Base-by-base conservation (phyloP, 1,140 invertebrate genomes). In the Paracyclopina nana region DNA sequence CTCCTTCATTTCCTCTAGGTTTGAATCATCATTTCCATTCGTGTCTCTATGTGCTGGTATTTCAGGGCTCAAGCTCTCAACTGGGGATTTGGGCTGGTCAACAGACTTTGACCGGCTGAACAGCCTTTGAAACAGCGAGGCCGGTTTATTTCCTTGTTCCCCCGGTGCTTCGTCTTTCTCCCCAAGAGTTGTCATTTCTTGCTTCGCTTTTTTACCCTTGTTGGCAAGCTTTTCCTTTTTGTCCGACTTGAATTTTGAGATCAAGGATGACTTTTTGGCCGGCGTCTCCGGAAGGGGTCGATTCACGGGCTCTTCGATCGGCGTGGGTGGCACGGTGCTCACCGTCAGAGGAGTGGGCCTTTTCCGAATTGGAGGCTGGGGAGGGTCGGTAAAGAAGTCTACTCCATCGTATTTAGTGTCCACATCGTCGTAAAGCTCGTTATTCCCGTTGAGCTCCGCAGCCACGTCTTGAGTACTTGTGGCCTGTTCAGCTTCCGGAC, bases 361-460 rank as follows among this genome's bases (percentile, higher is more conserved):
- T 28, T 22, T 12, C 24, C 16, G 2, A 5, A 22, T 20, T 14
- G 24, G 42, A 28, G 22, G n/a, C 28, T 27, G 45, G 4, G 45
- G 16, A 40, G 45, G 16, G 22, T 9, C 25, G 4, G 12, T 22
- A 12, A 28, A 48, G n/a, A 29, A 48, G 45, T 48, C 45, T 2
- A 44, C 24, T 5, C 42, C 16, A 30, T 48, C 28, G 25, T 29
- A 27, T 11, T 28, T 48, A 28, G 16, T 28, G 27, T 48, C 45
- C 27, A 48, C 45, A 28, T 48, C 45, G 30, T 48, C 45, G 28
- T 48, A 48, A 29, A 48, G 25, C n/a, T n/a, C n/a, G n/a, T n/a
- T n/a, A n/a, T n/a, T n/a, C n/a, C n/a, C n/a, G n/a, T n/a, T n/a
- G n/a, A n/a, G n/a, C n/a, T n/a, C n/a, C n/a, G n/a, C n/a, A n/a